Conservation (phyloP, 2,888 invertebrate genomes). For the Drosophila conformis region DNA sequence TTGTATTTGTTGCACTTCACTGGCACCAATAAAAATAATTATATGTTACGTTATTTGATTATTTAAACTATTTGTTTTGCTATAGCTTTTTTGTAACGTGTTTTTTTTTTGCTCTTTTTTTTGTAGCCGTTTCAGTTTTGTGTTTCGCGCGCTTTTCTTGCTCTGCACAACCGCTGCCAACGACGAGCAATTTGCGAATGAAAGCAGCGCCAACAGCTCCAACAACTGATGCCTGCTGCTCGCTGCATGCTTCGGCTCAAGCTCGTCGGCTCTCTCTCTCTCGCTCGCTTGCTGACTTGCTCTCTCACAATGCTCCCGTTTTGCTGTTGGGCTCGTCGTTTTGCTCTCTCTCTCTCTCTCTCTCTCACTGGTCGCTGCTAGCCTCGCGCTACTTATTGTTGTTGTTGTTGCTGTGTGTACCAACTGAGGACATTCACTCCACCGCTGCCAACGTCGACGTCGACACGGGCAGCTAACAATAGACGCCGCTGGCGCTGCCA, state of each 20-base stretch:
- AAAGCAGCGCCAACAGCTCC: conserved; percentile 69
- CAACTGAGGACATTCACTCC: conserved; percentile 85
- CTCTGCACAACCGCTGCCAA: conserved; percentile 83
- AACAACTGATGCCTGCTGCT: conserved; percentile 52
- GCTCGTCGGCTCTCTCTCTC: conserved; percentile 20
- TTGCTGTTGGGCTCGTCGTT: conserved; percentile 4
- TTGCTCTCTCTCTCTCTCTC: conserved; percentile 30
- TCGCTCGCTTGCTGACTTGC: neutral
- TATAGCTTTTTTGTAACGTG: conserved; percentile 43
- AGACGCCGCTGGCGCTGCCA: conserved; percentile 66
- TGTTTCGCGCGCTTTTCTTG: conserved; percentile 66
- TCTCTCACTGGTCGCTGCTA: conserved; percentile 60
- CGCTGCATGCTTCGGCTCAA: conserved; percentile 34
- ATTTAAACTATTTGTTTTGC: conserved; percentile 55
- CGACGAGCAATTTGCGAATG: conserved; percentile 85
- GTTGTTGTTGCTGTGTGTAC: conserved; percentile 79
- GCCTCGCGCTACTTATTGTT: conserved; percentile 82
- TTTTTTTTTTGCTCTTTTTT: conserved; percentile 41
- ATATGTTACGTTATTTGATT: conserved; percentile 20
- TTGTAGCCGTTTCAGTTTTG: conserved; percentile 33
- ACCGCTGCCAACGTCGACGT: conserved; percentile 45
- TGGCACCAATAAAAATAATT: conserved; percentile 69
- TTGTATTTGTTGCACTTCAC: conserved; percentile 60
- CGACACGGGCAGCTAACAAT: conserved; percentile 70
- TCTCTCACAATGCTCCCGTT: neutral